Evolutionary conservation across 2,113 vertebrate genomes (phyloP), one percentile per base, ranked within the genome.

Genomic region (Lophius piscatorius): DNA sequence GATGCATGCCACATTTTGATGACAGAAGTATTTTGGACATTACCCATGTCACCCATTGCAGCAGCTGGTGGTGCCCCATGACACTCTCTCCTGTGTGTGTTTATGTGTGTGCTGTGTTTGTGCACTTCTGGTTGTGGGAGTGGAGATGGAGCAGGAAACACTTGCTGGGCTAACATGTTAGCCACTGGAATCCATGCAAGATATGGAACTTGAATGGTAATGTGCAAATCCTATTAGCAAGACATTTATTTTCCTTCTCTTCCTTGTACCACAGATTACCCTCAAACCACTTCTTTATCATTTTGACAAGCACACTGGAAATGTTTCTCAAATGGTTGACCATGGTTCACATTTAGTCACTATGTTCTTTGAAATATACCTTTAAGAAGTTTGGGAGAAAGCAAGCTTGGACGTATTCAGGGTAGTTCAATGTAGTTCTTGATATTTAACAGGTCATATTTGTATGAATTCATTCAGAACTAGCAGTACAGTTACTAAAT

Each of bases 1-100:
- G n/a, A n/a, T 44, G 34, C 36, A 39, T 50, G 55, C 17, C 39
- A 65, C n/a, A 60, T 49, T 71, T 62, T 61, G 62, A 65, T 70
- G 63, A 57, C 49, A 14, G 36, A 78, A 76, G 47, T 73, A 71
- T 78, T 80, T 62, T n/a, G 67, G 77, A 74, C 24, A 59, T 80
- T 74, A 20, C 61, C 57, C 61, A 17, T 78, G 66, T 76, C 41
- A 11, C 68, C 80, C 56, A 35, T 55, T 68, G 29, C 45, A 76
- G 61, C 87, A 88, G 87, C 86, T 87, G 86, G 69, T 78, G 74
- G 72, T 78, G 63, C 70, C 61, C 63, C 52, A 54, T 82, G 85
- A 18, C 80, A 38, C 87, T 88, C 88, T 88, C 84, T 74, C 83
- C n/a, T 61, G 16, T 56, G 54, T 59, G 46, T 77, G 49, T 76